A percentile compares a stretch with the other conserved stretches of the same genome.
Conservation (phyloP, 92 coral and sea anemone species). For the Nematostella vectensis region DNA sequence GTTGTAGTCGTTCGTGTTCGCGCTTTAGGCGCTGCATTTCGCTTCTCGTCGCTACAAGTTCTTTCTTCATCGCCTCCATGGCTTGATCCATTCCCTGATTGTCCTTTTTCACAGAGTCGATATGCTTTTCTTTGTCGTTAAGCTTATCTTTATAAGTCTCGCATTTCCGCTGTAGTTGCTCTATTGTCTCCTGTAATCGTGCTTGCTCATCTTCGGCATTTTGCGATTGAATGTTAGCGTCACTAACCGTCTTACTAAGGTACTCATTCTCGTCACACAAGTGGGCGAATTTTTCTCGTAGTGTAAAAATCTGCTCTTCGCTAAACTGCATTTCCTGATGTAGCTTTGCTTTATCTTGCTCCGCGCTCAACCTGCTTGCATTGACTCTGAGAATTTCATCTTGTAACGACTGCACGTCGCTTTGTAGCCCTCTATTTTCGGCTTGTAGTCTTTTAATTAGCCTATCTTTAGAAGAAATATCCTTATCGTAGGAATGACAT, state of each 20-base stretch:
- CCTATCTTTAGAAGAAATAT: slow-evolving; percentile 65
- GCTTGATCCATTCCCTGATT: slow-evolving; percentile 30
- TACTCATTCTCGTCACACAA: slow-evolving; percentile 42
- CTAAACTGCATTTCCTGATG: slow-evolving; percentile 57
- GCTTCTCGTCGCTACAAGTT: slow-evolving; percentile 39
- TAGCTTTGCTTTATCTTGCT: slow-evolving; percentile 45
- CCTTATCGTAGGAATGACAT: slow-evolving; percentile 79
- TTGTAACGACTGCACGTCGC: slow-evolving; percentile 71
- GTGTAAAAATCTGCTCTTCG: slow-evolving; percentile 49
- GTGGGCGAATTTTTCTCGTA: slow-evolving; percentile 42
- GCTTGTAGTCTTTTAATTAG: slow-evolving; percentile 73
- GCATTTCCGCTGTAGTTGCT: slow-evolving; percentile 50
- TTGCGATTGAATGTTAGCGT: slow-evolving; percentile 35
- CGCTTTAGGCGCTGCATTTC: slow-evolving; percentile 65
- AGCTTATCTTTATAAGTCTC: slow-evolving; percentile 56
- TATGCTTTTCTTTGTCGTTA: slow-evolving; percentile 59
- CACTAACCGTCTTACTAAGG: slow-evolving; percentile 30
- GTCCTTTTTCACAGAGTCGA: slow-evolving; percentile 41
- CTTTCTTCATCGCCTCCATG: slow-evolving; percentile 52
- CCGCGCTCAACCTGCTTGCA: slow-evolving; percentile 63
- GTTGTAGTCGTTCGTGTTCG: slow-evolving; percentile 68
- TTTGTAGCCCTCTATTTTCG: slow-evolving; percentile 68
- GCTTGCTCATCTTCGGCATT: slow-evolving; percentile 26
- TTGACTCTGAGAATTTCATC: slow-evolving; percentile 72
- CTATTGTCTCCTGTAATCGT: slow-evolving; percentile 44